Base-by-base conservation (phyloP, 1,140 invertebrate species). In the Eupeodes corollae region DNA sequence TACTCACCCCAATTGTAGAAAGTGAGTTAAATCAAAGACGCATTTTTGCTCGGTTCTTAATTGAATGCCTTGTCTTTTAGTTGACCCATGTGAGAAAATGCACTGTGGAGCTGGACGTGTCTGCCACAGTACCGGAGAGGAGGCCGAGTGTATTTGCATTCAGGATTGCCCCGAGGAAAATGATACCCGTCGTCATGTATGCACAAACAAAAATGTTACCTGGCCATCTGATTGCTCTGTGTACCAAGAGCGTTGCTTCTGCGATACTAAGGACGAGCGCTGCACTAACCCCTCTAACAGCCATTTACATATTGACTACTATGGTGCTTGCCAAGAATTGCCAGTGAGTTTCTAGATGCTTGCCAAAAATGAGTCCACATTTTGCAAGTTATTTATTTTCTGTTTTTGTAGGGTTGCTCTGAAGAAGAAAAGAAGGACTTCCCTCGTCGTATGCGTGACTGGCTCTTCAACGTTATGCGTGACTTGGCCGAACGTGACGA, bases 401-500 rank as follows among this genome's bases (percentile, higher is more conserved):
- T 26, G 21, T 26, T 26, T 26, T 26, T 5, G n/a, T 58, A 84
- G 79, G 75, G 78, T 54, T 96, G 92, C 69, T 77, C 75, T 21
- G 75, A 82, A 32, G 84, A 83, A 48, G 88, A 95, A 67, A 85
- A 94, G 80, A 72, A 78, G 6, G 90, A 94, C 72, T 94, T 93
- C 69, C 90, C 90, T 16, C 77, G 91, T 18, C 79, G 92, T 55
- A 96, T 96, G 91, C 80, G 90, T 37, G 92, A 96, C 59, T 96
- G 92, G 92, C 78, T 96, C 8, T 96, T 93, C 75, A 92, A 93
- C 75, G 86, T 95, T 44, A 91, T 94, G 90, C 79, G 88, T 49
- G 91, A 95, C 72, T 73, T 95, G 66, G 91, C 92, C 43, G 88
- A 93, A 63, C 77, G 90, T 54, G 75, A 86, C 58, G 90, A 93